Percentiles rank a stretch among this genome's conserved stretches.
Evolutionary conservation across 2,888 invertebrate genomes (phyloP).

Genomic region (Phymatocera aterrima): DNA sequence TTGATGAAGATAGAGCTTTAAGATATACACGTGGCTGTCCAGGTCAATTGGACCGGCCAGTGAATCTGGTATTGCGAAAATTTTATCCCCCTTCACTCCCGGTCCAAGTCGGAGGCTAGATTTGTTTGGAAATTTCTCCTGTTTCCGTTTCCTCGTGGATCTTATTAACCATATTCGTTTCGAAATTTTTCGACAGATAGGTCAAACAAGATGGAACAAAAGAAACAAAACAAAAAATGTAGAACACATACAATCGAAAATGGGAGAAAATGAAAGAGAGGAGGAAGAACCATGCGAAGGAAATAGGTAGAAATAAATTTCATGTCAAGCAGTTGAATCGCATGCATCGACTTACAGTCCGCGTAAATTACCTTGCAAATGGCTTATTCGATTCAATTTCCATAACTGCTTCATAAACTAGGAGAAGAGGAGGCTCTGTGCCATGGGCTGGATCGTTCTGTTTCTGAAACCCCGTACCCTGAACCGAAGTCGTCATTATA

Average conservation of each 20-base stretch:
- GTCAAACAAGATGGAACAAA: too few species aligned
- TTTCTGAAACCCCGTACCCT: conserved; percentile 11
- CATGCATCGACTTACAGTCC: conserved; percentile 31
- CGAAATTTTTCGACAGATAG: too few species aligned
- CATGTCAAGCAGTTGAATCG: neutral
- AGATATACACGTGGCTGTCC: too few species aligned
- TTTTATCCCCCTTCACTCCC: neutral
- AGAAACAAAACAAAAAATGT: too few species aligned
- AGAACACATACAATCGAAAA: neutral
- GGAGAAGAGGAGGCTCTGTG: conserved; percentile 10
- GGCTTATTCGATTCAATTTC: conserved; percentile 44
- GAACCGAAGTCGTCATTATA: neutral
- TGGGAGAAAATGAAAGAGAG: neutral
- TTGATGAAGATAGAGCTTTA: too few species aligned
- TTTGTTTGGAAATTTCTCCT: too few species aligned
- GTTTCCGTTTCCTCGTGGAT: too few species aligned
- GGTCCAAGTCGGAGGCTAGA: too few species aligned
- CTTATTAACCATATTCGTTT: too few species aligned
- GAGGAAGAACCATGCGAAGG: neutral
- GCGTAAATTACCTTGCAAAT: conserved; percentile 35
- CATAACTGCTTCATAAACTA: conserved; percentile 42
- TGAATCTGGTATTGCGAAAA: too few species aligned
- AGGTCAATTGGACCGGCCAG: too few species aligned
- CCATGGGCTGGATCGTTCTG: conserved; percentile 9
- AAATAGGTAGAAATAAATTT: conserved; percentile 26